Evolutionary conservation across 2,113 vertebrate species (phyloP), one percentile per base, ranked within the genome.

Genomic region (Rhizomys pruinosus): DNA sequence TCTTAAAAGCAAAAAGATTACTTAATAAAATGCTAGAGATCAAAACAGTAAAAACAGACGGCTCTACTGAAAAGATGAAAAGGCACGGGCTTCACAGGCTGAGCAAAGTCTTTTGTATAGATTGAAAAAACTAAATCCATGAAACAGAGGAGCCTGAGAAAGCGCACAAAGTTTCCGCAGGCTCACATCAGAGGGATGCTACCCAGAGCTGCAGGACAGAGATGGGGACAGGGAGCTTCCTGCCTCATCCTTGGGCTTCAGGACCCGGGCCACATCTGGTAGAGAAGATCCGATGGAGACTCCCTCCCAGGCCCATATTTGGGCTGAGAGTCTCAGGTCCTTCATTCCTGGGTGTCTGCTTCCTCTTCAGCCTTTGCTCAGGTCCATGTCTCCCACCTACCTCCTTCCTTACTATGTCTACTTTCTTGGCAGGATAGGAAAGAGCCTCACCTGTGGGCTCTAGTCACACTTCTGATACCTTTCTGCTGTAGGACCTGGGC

Each of bases 21-120:
- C 34, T 94, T 96, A 80, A 76, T 96, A 93, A 94, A 95, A 85
- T 7, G 81, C 34, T 66, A 42, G 63, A 86, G 78, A 89, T 86
- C 42, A 94, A 66, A 95, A 68, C n/a, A 87, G 34, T 68, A 84
- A 93, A 94, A 95, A 69, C 86, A 92, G 89, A 94, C 15, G 61
- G 66, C 47, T 63, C 73, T 57, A 64, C 61, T 55, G 91, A 80
- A 94, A 94, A 92, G 89, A 90, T 61, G 74, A 76, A 93, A 89
- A 92, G 42, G 79, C 17, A 64, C 84, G 61, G 25, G 80, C 44
- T 69, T 76, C 55, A 87, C 92, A 27, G 52, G 79, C 84, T 72
- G 86, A 89, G 52, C 55, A 74, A 90, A 64, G 84, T 22, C 84
- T 91, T 94, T 91, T 84, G 74, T 96, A 79, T 96, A 79, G 86